Evolutionary conservation across 2,797 vertebrate genomes (phyloP).

Genomic region (Gallirallus australis): DNA sequence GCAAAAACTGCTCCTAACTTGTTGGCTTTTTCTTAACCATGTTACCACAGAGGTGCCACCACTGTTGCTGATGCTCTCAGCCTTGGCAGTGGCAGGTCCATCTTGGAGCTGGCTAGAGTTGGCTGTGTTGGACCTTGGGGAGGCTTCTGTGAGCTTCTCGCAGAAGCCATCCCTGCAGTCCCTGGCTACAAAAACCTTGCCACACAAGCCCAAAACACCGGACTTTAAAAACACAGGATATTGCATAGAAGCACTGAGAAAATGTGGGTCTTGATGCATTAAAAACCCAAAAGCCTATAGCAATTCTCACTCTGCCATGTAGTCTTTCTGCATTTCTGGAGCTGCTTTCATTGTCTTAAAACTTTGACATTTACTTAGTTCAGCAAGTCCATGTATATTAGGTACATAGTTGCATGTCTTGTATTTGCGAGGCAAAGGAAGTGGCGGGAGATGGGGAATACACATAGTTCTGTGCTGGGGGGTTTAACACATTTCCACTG

Average conservation of each 20-base stretch:
- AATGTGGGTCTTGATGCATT: background rate
- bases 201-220: no score
- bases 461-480: accelerated
- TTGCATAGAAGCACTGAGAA: background rate
- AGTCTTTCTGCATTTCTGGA: background rate
- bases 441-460: background rate
- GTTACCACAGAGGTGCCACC: no score
- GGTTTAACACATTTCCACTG: background rate
- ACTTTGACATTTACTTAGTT: background rate
- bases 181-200: no score
- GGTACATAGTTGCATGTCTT: no score
- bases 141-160: no score
- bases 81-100: no score
- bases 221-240: background rate
- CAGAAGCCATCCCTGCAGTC: no score
- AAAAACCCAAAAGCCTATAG: background rate
- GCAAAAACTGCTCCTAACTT: no score
- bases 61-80: no score
- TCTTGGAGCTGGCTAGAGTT: no score
- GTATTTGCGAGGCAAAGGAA: background rate
- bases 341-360: background rate
- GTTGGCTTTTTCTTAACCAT: no score
- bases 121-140: no score
- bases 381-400: background rate
- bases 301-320: background rate